A percentile compares a stretch with the other conserved stretches of the same genome.
phyloP scores from a whole-genome alignment of 2,888 invertebrate genomes.

The Thereva nobilitata region DNA sequence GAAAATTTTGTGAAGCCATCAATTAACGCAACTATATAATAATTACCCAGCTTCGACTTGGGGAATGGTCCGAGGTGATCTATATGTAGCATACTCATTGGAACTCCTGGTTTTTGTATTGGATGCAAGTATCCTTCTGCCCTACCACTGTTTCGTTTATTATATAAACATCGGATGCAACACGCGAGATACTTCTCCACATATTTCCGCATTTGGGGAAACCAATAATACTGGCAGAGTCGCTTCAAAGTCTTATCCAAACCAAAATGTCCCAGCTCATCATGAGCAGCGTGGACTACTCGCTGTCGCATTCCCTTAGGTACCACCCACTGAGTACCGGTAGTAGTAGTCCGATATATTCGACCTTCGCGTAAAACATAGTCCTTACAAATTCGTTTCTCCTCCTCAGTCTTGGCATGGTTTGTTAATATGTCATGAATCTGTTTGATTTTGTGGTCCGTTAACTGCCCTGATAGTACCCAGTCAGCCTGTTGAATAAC shows the following conservation, averaged over 20 bases:
- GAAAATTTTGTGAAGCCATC: conserved; percentile 16
- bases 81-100: conserved; percentile 7
- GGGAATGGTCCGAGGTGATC: conserved; percentile 12
- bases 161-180: conserved; percentile 10
- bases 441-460: neutral
- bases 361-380: conserved; percentile 7
- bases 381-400: neutral
- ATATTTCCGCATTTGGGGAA: conserved; percentile 17
- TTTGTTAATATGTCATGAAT: conserved; percentile 1
- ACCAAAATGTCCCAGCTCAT: conserved; percentile 14
- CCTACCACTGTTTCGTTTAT: conserved; percentile 1
- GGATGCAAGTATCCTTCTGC: conserved; percentile 9
- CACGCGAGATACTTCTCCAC: conserved; percentile 12
- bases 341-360: conserved; percentile 1
- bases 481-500: neutral
- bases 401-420: neutral
- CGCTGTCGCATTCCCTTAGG: conserved; percentile 11
- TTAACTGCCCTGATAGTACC: conserved; percentile 15
- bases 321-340: conserved; percentile 15
- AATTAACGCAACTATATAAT: neutral
- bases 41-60: neutral
- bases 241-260: conserved; percentile 5
- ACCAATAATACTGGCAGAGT: conserved; percentile 8
- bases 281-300: conserved; percentile 11
- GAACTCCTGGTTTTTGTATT: neutral